phyloP scores from a whole-genome alignment of 2,113 vertebrate species.

The Pyrgilauda ruficollis region DNA sequence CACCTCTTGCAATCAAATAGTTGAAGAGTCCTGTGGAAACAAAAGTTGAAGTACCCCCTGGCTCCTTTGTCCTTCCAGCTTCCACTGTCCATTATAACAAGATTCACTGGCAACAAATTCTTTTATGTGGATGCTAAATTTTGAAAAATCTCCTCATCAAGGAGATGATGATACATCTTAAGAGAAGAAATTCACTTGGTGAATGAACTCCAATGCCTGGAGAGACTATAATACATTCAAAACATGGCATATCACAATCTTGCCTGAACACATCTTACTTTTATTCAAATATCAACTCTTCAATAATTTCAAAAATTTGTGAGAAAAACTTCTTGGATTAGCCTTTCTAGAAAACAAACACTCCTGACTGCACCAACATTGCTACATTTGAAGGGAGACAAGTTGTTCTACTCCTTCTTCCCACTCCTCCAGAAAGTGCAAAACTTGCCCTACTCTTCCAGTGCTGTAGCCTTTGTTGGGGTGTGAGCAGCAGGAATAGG shows the following conservation, averaged over 20 bases:
- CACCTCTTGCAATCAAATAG: not conserved
- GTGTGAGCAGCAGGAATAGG: not conserved
- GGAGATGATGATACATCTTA: not conserved
- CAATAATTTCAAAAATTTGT: not conserved
- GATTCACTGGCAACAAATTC: not conserved
- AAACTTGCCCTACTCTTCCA: not conserved
- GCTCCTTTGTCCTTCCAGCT: not conserved
- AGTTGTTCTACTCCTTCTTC: not conserved
- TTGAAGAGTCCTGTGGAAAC: not conserved
- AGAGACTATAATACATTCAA: not conserved
- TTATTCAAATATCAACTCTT: not conserved
- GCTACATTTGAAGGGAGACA: not conserved
- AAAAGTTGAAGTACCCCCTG: not conserved
- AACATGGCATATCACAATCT: not conserved
- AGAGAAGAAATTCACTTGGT: not conserved
- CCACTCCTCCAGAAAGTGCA: not conserved
- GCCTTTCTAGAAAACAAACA: not conserved
- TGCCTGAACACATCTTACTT: not conserved
- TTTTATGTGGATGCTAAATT: not conserved
- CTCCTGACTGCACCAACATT: not conserved
- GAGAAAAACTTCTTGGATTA: not conserved
- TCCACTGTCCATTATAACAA: not conserved
- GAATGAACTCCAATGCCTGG: not conserved
- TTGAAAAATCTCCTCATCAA: not conserved
- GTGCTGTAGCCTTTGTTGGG: not conserved